Base-by-base conservation (phyloP, 1,140 invertebrate genomes). In the Dinothrombium tinctorium region DNA sequence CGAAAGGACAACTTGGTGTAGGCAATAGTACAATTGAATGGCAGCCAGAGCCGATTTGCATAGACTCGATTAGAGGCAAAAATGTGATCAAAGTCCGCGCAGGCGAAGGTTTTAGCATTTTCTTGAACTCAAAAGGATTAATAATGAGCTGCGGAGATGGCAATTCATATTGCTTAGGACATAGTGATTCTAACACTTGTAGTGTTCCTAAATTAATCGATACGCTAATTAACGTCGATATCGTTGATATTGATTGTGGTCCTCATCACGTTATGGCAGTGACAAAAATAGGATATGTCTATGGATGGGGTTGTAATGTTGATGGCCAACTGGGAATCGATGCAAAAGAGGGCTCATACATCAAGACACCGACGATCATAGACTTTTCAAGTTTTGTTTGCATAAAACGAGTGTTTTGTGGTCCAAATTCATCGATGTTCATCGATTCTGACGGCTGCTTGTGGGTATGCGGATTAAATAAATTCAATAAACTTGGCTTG, bases 131-230 rank as follows among this genome's bases (percentile, higher is more conserved):
- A 47, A 67, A 69, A 43, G 76, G 76, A 12, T 67, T 74, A 25
- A 55, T 76, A 0, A 62, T 76, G 51, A 71, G 69, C 31, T 76
- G 73, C 57, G 76, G 76, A 1, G 66, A 71, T 57, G 71, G 71
- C 19, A 55, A 60, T 3, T 59, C 59, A 42, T 68, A 71, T 26
- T 70, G 68, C 48, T 54, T 76, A 5, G 76, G 74, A n/a, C 71
- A 74, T 54, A 68, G 68, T 0, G 66, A 74, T 46, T 69, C 63
- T 55, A 61, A 61, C 23, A 62, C 61, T 51, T 58, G 57, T 24
- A 54, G 63, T 14, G 64, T 57, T 50, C 76, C 76, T 15, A 69
- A 68, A 51, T 51, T 74, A 4, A 66, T 79, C 39, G 69, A 66
- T 58, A 54, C 55, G 8, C 47, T 61, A 24, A 49, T 67, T 2